Base-by-base conservation (phyloP, 1,140 invertebrate genomes). In the Cecropterus lyciades region DNA sequence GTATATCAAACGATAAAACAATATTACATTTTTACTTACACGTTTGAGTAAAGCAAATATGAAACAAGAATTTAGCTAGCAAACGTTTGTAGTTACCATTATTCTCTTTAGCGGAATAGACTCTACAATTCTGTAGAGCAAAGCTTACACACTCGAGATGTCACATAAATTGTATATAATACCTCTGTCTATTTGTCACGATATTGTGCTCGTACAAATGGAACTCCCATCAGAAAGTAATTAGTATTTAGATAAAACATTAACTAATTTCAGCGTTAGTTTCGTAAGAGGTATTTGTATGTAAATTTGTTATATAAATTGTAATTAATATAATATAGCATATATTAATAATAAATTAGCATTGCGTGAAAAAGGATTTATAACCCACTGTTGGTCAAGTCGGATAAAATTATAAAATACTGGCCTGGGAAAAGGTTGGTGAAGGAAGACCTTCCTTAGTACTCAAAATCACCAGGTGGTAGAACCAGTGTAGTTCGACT, bases 111-210 rank as follows among this genome's bases (percentile, higher is more conserved):
- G 40, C 40, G 17, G 17, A 9, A 17, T 24, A 57, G 11, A 30
- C 45, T 48, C 17, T 27, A n/a, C 15, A 14, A 5, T 45, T 45
- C 20, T 45, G n/a, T 43, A 43, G 17, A 42, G 17, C 30, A 37
- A 55, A 40, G 52, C 16, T 40, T 51, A 24, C 30, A 53, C 13
- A 55, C 15, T 11, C 15, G 52, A 42, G 33, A 45, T 13, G 30
- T 42, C 8, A 45, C 20, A 14, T 45, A 57, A 45, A 57, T 56
- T 57, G 55, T 45, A 7, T 57, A 57, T 57, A 57, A 57, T 27
- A 43, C 8, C 20, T 27, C 17, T 45, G 55, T 57, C 42, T 45
- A 20, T 57, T 57, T 45, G 40, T 45, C n/a, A 57, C 40, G 14
- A 56, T n/a, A 56, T 55, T 56, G 55, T 59, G n/a, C 13, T 27